Conservation (phyloP, 2,888 invertebrate genomes). For the Chorisops tibialis region DNA sequence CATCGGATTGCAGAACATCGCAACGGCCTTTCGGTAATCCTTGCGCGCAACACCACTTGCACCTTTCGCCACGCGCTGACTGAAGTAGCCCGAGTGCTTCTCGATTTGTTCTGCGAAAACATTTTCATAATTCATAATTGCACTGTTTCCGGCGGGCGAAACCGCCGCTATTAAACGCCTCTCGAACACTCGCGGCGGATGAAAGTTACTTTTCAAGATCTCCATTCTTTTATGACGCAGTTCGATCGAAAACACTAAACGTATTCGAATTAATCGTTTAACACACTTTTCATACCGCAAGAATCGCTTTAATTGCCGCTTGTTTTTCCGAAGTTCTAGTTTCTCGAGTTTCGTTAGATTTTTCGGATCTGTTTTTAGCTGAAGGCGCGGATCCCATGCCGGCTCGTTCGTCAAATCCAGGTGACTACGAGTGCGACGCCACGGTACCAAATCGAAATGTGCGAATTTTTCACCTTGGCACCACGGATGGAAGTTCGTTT, state of each 20-base stretch:
- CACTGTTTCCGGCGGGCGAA: background rate
- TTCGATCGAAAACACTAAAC: constrained; percentile 65
- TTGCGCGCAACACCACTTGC: constrained; percentile 17
- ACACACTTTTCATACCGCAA: constrained; percentile 59
- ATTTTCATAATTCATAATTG: constrained; percentile 24
- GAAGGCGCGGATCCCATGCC: constrained; percentile 40
- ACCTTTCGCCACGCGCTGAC: constrained; percentile 33
- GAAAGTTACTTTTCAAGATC: constrained; percentile 42
- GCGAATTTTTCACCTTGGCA: constrained; percentile 38
- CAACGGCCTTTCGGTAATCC: constrained; percentile 27
- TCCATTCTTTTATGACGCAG: constrained; percentile 55
- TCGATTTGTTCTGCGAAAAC: constrained; percentile 25
- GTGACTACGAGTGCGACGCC: constrained; percentile 42
- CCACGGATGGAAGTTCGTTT: constrained; percentile 50
- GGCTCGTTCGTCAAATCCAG: constrained; percentile 41
- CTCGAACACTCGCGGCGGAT: constrained; percentile 44
- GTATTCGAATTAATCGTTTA: constrained; percentile 62
- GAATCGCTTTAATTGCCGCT: constrained; percentile 53
- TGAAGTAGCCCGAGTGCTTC: constrained; percentile 48
- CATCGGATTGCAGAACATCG: background rate
- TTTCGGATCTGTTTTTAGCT: constrained; percentile 34
- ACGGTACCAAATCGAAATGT: constrained; percentile 50
- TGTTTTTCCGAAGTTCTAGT: constrained; percentile 46
- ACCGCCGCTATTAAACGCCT: background rate
- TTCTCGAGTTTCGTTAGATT: constrained; percentile 43